These are phyloP conservation scores for Chamaetylas fuelleborni DNA, from an alignment of 2,113 vertebrate genomes.

Conservation along the genomic window DNA sequence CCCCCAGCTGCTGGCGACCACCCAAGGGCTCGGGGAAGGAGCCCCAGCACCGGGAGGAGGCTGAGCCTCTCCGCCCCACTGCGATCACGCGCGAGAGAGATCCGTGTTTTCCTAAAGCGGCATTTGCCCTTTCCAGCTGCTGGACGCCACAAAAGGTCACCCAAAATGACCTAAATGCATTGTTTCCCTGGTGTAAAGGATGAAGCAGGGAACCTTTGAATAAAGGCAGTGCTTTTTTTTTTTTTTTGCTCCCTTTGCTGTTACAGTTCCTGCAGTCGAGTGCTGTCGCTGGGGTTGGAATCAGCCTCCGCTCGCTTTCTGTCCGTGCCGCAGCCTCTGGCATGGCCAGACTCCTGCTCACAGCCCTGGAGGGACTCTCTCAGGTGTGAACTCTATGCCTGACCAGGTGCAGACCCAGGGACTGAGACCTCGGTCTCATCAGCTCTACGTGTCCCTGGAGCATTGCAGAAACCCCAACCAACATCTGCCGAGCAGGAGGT, in stretches of 20 bases:
- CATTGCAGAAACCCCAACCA: not conserved
- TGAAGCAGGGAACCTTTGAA: not conserved
- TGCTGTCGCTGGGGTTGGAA: not conserved
- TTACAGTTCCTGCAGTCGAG: not conserved
- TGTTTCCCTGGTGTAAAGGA: not conserved
- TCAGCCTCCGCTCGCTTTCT: not conserved
- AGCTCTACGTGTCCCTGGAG: not conserved
- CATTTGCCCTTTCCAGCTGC: not conserved
- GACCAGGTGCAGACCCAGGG: not conserved
- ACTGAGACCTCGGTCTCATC: not conserved
- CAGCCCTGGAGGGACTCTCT: not conserved
- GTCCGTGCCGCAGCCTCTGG: rapidly evolving
- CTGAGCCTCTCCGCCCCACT: rapidly evolving
- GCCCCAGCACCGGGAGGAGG: not conserved
- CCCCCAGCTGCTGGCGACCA: not conserved
- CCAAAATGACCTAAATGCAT: not conserved
- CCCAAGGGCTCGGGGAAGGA: not conserved
- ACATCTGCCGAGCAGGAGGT: not conserved
- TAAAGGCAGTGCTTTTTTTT: not conserved
- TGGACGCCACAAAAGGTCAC: not conserved
- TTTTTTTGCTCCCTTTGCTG: not conserved
- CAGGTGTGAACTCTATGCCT: not conserved
- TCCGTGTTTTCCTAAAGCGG: rapidly evolving
- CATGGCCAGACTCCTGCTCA: rapidly evolving
- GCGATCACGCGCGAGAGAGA: not conserved